These are phyloP conservation scores for Formicarius rufipectus DNA, from an alignment of 2,113 vertebrate genomes.

Conservation along the genomic window DNA sequence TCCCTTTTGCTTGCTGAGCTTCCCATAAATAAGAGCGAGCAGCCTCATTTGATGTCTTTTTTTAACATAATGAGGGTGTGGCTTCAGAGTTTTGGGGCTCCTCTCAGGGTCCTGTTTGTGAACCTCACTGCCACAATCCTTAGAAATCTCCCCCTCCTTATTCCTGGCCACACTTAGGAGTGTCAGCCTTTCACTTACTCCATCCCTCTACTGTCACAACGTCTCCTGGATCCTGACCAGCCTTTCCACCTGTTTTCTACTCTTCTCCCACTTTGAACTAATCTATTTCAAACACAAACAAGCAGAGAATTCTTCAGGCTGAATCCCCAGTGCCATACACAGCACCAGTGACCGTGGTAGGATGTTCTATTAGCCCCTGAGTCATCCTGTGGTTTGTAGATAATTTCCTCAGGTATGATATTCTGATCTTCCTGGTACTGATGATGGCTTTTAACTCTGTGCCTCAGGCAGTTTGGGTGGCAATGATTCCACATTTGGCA, in stretches of 20 bases:
- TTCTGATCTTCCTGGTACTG: neutral
- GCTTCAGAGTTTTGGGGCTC: neutral
- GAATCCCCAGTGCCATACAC: neutral
- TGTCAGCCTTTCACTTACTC: neutral
- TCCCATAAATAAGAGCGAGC: neutral
- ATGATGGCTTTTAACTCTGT: neutral
- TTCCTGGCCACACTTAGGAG: neutral
- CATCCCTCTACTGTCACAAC: neutral
- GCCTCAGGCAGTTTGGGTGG: neutral
- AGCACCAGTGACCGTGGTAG: accelerated
- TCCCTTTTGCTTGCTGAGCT: neutral
- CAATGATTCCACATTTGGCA: neutral
- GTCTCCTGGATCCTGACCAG: neutral
- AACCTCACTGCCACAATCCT: neutral
- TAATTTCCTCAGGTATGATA: neutral
- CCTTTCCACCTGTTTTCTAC: neutral
- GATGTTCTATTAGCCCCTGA: neutral
- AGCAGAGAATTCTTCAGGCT: neutral
- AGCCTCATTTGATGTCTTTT: neutral
- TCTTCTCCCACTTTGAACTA: neutral
- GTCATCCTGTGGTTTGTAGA: neutral
- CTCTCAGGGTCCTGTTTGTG: neutral
- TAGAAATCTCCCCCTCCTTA: neutral
- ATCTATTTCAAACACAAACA: neutral
- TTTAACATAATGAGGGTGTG: neutral